These are phyloP conservation scores for Nesometra sesokonis DNA, from an alignment of 35 echinoderm and acorn worm genomes.

Conservation along the genomic window DNA sequence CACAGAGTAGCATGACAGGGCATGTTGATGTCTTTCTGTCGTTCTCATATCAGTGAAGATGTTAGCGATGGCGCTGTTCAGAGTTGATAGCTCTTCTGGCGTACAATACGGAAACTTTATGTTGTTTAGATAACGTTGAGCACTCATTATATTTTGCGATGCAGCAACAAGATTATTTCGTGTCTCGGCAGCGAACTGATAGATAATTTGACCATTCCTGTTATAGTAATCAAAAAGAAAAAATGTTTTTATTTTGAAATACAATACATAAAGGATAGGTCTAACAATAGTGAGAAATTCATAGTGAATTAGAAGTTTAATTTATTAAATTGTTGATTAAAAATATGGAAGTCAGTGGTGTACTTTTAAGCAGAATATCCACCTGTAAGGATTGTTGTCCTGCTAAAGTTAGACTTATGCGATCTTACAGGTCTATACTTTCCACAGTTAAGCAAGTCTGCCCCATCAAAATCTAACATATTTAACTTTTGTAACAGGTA, in stretches of 20 bases:
- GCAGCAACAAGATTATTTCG: constrained; percentile 89
- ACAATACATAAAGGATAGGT: too few relatives aligned
- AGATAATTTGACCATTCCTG: constrained; percentile 44
- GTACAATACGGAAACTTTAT: constrained; percentile 97
- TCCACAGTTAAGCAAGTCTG: too few relatives aligned
- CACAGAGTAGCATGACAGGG: constrained; percentile 67
- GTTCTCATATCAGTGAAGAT: constrained; percentile 83
- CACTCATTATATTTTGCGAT: constrained; percentile 69
- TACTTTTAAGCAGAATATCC: too few relatives aligned
- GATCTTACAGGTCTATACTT: too few relatives aligned
- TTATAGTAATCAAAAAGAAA: background rate
- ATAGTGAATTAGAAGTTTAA: too few relatives aligned
- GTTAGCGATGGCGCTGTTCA: constrained; percentile 53
- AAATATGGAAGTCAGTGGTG: too few relatives aligned
- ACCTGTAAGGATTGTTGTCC: too few relatives aligned
- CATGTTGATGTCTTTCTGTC: constrained; percentile 70
- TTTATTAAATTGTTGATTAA: too few relatives aligned
- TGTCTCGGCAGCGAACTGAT: constrained; percentile 73
- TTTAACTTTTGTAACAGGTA: too few relatives aligned
- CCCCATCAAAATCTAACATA: too few relatives aligned
- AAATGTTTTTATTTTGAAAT: background rate
- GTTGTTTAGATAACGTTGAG: constrained; percentile 69
- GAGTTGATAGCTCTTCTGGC: constrained; percentile 47
- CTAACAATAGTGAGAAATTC: too few relatives aligned
- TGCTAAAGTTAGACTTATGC: too few relatives aligned